phyloP scores from a whole-genome alignment of 1,140 invertebrate species.

The Pemphigus obesinymphae region DNA sequence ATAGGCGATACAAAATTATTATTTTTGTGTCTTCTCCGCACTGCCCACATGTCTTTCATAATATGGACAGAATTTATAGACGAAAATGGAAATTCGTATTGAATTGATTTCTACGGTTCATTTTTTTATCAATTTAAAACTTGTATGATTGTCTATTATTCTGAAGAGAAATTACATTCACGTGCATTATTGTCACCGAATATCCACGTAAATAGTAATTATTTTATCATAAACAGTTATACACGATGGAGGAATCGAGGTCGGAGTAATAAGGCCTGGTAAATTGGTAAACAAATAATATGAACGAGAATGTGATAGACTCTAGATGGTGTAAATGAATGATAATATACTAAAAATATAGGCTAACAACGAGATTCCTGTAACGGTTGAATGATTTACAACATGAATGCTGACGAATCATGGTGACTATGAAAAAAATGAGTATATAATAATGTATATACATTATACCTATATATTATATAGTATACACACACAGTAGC shows the following conservation, averaged over 20 bases:
- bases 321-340: conserved; percentile 8
- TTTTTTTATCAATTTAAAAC: neutral
- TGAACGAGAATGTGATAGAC: conserved; percentile 34
- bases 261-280: conserved; percentile 2
- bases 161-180: neutral
- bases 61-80: neutral
- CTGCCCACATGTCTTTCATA: neutral
- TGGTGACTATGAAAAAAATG: conserved; percentile 29
- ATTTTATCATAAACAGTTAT: conserved; percentile 34
- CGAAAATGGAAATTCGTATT: neutral
- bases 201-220: neutral
- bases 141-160: neutral
- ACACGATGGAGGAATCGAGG: neutral
- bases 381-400: conserved; percentile 32
- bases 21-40: neutral
- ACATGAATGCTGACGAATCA: conserved; percentile 33
- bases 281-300: conserved; percentile 34
- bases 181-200: conserved; percentile 5
- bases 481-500: neutral
- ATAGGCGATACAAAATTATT: neutral
- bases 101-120: conserved; percentile 28
- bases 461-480: too few species aligned
- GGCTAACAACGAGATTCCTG: conserved; percentile 36
- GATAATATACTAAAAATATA: conserved; percentile 35
- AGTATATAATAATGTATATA: neutral